Conservation (phyloP, 2,888 invertebrate species). For the Brenthis daphne region DNA sequence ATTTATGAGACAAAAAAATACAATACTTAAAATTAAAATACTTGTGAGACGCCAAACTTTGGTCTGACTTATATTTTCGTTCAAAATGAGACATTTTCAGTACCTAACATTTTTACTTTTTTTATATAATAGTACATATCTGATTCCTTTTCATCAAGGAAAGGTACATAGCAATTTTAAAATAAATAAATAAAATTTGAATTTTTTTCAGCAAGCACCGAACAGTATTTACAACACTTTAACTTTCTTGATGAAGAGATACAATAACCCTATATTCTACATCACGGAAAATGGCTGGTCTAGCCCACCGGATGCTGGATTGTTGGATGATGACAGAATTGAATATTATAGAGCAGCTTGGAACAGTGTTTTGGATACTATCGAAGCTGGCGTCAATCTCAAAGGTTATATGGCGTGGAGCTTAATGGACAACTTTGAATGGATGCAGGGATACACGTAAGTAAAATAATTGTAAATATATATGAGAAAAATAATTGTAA, state of each 20-base stretch:
- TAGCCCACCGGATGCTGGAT: conserved; percentile 49
- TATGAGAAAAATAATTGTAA: neutral
- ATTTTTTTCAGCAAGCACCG: conserved; percentile 69
- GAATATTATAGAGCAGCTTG: conserved; percentile 68
- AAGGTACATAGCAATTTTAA: neutral
- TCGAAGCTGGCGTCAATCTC: conserved; percentile 71
- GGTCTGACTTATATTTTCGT: too few relatives aligned
- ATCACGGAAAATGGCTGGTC: conserved; percentile 85
- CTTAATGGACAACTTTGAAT: conserved; percentile 85
- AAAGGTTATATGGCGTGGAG: conserved; percentile 84
- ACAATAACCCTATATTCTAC: conserved; percentile 78
- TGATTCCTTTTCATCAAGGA: too few relatives aligned
- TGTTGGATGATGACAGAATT: conserved; percentile 72
- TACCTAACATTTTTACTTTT: too few relatives aligned
- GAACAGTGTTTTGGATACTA: conserved; percentile 62
- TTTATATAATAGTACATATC: too few relatives aligned
- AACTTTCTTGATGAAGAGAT: conserved; percentile 70
- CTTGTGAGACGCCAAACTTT: too few relatives aligned
- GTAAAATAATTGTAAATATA: conserved; percentile 36
- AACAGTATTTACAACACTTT: conserved; percentile 81
- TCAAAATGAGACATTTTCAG: too few relatives aligned
- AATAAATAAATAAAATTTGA: neutral
- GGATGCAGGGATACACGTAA: conserved; percentile 81
- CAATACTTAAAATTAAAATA: too few relatives aligned
- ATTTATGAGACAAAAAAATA: too few relatives aligned